These are phyloP conservation scores for Muricea muricata DNA, from an alignment of 92 coral and sea anemone genomes.

Conservation along the genomic window DNA sequence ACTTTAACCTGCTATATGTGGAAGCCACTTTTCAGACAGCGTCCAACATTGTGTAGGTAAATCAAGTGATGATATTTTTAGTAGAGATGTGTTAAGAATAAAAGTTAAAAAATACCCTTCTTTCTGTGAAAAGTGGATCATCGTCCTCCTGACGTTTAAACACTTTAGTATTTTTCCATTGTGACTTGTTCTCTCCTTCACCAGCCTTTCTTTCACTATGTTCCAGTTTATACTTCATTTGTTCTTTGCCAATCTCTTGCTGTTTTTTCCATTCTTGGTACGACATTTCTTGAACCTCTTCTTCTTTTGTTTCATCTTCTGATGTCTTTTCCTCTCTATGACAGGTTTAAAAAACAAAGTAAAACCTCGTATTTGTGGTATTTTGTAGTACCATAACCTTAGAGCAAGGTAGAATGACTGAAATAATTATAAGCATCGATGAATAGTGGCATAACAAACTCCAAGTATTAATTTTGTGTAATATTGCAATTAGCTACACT, in stretches of 20 bases:
- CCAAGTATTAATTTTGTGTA: too few relatives aligned
- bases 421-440: too few relatives aligned
- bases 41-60: too few relatives aligned
- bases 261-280: slow-evolving; percentile 90
- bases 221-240: slow-evolving; percentile 64
- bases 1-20: too few relatives aligned
- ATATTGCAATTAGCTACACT: too few relatives aligned
- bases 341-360: not conserved
- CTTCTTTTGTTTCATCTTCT: slow-evolving; percentile 71
- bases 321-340: slow-evolving; percentile 27
- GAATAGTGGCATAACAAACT: too few relatives aligned
- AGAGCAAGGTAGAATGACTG: too few relatives aligned
- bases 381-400: too few relatives aligned
- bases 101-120: slow-evolving; percentile 68
- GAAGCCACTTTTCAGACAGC: too few relatives aligned
- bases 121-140: slow-evolving; percentile 66
- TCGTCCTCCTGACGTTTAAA: slow-evolving; percentile 63
- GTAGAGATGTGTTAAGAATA: not conserved
- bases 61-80: too few relatives aligned
- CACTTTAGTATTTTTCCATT: slow-evolving; percentile 93
- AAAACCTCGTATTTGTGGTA: too few relatives aligned
- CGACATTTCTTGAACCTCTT: slow-evolving; percentile 83
- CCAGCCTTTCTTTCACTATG: slow-evolving; percentile 90
- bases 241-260: slow-evolving; percentile 73
- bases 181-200: slow-evolving; percentile 96